Evolutionary conservation across 2,797 vertebrate genomes (phyloP), one percentile per base, ranked within the genome.

Genomic region (Poeciliopsis presidionis): DNA sequence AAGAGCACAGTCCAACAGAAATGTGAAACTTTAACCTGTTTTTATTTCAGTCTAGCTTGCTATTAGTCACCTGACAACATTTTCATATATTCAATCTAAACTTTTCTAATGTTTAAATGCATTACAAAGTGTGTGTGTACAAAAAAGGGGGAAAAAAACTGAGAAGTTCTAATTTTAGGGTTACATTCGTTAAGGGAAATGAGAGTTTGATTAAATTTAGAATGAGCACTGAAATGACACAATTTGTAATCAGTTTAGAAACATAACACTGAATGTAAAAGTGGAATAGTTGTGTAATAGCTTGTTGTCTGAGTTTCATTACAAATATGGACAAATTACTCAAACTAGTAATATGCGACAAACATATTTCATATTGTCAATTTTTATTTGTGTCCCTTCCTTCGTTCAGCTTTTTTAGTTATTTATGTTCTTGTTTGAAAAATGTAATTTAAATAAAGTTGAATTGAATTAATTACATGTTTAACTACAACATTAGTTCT

Each of bases 1-100:
- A 76, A 67, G 70, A 70, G 18, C 43, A 57, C 79, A 51, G 79
- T 76, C 79, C 18, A 76, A 75, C 28, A 75, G 14, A 83, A 84
- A 71, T 83, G 18, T 13, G 30, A 70, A 41, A 79, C 6, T 14
- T 45, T 55, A 16, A 39, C 8, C 16, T 5, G 25, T 49, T 76
- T 79, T 81, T 77, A 86, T 36, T 65, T 65, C 14, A 7, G 5
- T 61, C 59, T 22, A 20, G 36, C 16, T 65, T 22, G 13, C 61
- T 84, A 57, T 79, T 30, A 36, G 25, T 71, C 46, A 25, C 14
- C 2, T 8, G n/a, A 72, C 45, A 72, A 20, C 16, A 72, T 72
- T 8, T n/a, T 46, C 28, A 71, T 20, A 39, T 65, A 36, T 18
- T 3, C 7, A 12, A 20, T 39, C 36, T 39, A 7, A 41, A 41